Base-by-base conservation (phyloP, 2,113 vertebrate genomes). In the Sphaerodactylus townsendi region DNA sequence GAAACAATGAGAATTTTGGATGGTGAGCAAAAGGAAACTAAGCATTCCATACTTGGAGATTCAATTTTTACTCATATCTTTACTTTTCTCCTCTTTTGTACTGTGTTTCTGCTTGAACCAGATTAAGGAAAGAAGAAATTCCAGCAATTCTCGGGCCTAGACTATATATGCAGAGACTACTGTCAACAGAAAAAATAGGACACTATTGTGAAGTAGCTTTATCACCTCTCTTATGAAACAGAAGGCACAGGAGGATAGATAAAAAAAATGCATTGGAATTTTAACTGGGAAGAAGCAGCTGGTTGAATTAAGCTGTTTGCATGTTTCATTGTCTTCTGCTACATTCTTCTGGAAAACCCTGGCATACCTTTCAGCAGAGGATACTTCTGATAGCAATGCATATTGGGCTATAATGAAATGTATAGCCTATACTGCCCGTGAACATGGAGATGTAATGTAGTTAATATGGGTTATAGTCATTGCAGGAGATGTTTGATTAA, bases 1-100 rank as follows among this genome's bases (percentile, higher is more conserved):
- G 89, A 72, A 92, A 91, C 87, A 93, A 73, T 90, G 93, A 93
- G 92, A 93, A 28, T 10, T 30, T 73, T 92, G 86, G 91, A 84
- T 87, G 41, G 82, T 44, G 68, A 87, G 73, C 41, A 82, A 37
- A 83, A 84, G 73, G 17, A 83, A 78, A 56, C 37, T 69, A n/a
- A 83, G 56, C 9, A 80, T 91, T 91, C 53, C 83, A 53, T 8
- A 86, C 89, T 93, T 64, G 82, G 77, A 90, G 21, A 25, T 82
- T 44, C 82, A 91, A 56, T 21, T 72, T 84, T 71, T 56, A 44
- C 77, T 80, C 53, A 71, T 90, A n/a, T n/a, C n/a, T 66, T 70
- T 93, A 82, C 41, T 77, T 79, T 91, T 91, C 56, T 6, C 59
- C 81, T 86, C 92, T 90, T 69, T 25, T 85, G 93, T 92, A 71